A percentile compares a stretch with the other conserved stretches of the same genome.
Conservation (phyloP, 2,797 vertebrate genomes). For the Florisuga fusca region DNA sequence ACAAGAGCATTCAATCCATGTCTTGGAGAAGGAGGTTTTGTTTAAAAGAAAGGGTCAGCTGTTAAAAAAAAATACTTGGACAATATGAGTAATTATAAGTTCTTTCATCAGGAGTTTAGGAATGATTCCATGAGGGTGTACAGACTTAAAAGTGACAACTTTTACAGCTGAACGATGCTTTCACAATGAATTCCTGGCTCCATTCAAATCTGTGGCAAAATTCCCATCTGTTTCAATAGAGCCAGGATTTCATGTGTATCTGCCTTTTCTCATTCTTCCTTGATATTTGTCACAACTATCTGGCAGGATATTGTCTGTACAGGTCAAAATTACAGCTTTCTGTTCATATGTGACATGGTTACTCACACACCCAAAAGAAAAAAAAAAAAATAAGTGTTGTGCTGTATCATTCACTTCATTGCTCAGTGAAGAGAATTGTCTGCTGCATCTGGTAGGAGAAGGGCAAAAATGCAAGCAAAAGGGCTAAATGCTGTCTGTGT, state of each 20-base stretch:
- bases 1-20: slow-evolving; percentile 38
- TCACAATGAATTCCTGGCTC: slow-evolving; percentile 11
- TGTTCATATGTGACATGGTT: background rate
- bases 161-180: background rate
- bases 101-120: slow-evolving; percentile 32
- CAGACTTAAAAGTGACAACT: slow-evolving; percentile 43
- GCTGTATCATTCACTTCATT: background rate
- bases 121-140: background rate
- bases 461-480: background rate
- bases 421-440: background rate
- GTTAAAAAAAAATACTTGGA: slow-evolving; percentile 25
- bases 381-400: background rate
- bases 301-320: slow-evolving; percentile 16
- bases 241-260: slow-evolving; percentile 8
- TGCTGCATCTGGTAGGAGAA: slow-evolving; percentile 13
- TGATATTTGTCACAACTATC: slow-evolving; percentile 4
- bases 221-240: background rate
- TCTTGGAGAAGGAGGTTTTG: background rate
- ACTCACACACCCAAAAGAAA: background rate
- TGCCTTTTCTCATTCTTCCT: slow-evolving; percentile 31
- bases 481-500: slow-evolving; percentile 22
- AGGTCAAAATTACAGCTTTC: slow-evolving; percentile 28
- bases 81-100: slow-evolving; percentile 49
- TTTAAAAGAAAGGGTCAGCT: slow-evolving; percentile 48
- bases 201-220: slow-evolving; percentile 36